Evolutionary conservation across 2,888 invertebrate genomes (phyloP), one percentile per base, ranked within the genome.

Genomic region (Yponomeuta malinellus): DNA sequence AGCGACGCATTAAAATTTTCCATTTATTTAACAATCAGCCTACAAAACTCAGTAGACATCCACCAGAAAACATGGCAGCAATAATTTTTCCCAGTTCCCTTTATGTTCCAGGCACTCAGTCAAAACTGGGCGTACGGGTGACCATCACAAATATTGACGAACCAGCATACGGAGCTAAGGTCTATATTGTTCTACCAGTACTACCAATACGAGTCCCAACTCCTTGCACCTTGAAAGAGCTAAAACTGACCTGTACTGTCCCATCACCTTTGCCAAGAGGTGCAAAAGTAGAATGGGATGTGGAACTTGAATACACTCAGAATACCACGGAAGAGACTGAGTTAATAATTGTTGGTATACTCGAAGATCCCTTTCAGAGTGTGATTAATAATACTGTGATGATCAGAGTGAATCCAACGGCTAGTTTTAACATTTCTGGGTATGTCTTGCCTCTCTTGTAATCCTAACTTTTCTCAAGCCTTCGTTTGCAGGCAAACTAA

Each of bases 161-260:
- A 74, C 90, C 92, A n/a, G 89, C 89, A 0, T 90, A 87, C 63
- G 89, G 86, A 10, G 87, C 87, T 0, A 84, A 79, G 73, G 82
- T 90, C 0, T 78, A 83, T 9, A 74, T 92, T 1, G 76, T 77
- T 0, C 73, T 91, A 1, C 88, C 90, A 1, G 76, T 82, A 33
- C 77, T 79, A 31, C 88, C 88, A 0, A 83, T 83, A 72, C 79
- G 90, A 71, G 79, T 90, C 0, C 90, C 88, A 3, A 81, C 80
- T 23, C 82, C 80, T 3, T 92, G 91, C 72, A 80, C 81, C 1
- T 76, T 90, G 8, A 76, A 83, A 75, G 78, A 79, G 1, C 71
- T 83, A 0, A 80, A 80, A 10, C 82, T 91, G 74, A 84, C 77
- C 0, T 92, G 91, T 71, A 75, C 81, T 63, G 75, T 90, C 0